phyloP scores from a whole-genome alignment of 2,113 vertebrate genomes.

The Tyto alba region DNA sequence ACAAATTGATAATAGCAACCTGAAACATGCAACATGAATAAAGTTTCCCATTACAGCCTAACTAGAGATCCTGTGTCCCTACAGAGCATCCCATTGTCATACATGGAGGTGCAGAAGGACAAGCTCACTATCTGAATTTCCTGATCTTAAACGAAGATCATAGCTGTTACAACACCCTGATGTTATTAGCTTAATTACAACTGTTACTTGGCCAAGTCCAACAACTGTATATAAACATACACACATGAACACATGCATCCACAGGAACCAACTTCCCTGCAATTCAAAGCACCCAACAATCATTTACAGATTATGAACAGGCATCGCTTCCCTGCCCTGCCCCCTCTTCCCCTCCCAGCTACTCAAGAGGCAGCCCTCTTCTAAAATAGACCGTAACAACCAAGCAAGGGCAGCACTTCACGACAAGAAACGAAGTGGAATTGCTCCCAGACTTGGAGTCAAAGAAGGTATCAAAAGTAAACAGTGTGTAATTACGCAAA shows the following conservation, averaged over 20 bases:
- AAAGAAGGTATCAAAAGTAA: not conserved
- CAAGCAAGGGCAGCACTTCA: not conserved
- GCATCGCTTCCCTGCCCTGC: not conserved
- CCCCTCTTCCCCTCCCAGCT: no score
- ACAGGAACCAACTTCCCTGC: not conserved
- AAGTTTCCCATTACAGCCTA: not conserved
- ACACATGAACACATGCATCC: not conserved
- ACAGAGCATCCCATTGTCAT: not conserved
- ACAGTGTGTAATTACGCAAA: not conserved
- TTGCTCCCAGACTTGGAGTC: not conserved
- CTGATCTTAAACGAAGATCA: not conserved
- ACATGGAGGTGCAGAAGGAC: not conserved
- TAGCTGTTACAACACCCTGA: not conserved
- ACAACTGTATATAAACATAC: not conserved
- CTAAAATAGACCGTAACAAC: accelerated
- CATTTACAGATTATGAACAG: not conserved
- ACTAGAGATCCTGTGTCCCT: not conserved
- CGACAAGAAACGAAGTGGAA: not conserved
- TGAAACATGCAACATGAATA: not conserved
- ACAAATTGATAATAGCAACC: not conserved
- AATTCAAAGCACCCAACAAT: not conserved
- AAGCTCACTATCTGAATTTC: not conserved
- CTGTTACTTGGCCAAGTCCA: not conserved
- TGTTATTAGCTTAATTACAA: not conserved
- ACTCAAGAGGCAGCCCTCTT: not conserved